Evolutionary conservation across 2,797 vertebrate genomes (phyloP).

Genomic region (Pelodytes ibericus): DNA sequence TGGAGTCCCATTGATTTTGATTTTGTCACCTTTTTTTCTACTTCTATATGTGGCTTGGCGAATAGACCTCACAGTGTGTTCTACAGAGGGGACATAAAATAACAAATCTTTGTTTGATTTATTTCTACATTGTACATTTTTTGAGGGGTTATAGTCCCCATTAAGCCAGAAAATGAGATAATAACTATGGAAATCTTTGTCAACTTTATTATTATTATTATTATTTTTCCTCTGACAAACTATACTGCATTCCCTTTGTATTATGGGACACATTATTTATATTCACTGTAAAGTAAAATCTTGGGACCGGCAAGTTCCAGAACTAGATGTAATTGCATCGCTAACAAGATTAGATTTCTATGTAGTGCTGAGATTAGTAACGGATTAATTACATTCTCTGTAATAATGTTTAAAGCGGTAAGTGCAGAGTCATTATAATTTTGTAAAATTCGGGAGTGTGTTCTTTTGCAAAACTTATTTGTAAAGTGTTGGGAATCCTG

Average conservation of each 20-base stretch:
- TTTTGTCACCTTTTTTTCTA: too few species aligned
- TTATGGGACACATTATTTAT: background rate
- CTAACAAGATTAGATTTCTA: conserved; percentile 25
- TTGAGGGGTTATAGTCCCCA: too few species aligned
- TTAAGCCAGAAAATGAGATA: background rate
- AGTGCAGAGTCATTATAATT: conserved; percentile 15
- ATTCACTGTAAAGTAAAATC: background rate
- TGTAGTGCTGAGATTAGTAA: conserved; percentile 24
- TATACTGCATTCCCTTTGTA: background rate
- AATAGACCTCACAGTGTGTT: too few species aligned
- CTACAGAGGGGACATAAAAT: too few species aligned
- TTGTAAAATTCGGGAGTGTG: background rate
- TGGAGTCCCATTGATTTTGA: too few species aligned
- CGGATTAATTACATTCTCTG: conserved; percentile 31
- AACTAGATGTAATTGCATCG: conserved; percentile 23
- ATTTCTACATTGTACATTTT: too few species aligned
- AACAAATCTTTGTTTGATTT: too few species aligned
- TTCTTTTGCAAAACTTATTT: background rate
- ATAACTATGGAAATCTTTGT: background rate
- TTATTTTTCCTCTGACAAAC: too few species aligned
- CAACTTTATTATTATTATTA: background rate
- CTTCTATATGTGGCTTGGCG: too few species aligned
- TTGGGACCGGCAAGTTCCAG: conserved; percentile 11
- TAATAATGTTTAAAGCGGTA: conserved; percentile 27
- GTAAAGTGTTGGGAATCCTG: too few species aligned